Base-by-base conservation (phyloP, 2,888 invertebrate species). In the Xanthorhoe spadicearia region DNA sequence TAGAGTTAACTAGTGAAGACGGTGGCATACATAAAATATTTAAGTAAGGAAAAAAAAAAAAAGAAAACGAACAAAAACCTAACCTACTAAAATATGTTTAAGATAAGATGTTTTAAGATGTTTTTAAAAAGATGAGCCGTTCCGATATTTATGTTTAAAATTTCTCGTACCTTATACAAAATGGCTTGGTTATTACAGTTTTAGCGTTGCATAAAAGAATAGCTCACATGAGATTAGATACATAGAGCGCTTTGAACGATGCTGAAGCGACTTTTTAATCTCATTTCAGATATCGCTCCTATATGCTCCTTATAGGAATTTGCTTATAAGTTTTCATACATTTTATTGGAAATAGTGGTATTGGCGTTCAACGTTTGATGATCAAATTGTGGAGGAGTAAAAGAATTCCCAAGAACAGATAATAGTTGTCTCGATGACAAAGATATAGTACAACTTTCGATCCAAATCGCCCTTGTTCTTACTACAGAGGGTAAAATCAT, bases 221-320 rank as follows among this genome's bases (percentile, higher is more conserved):
- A 65, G 58, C 71, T 66, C 43, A 58, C 60, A 62, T 52, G 50
- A 52, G 55, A 63, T 64, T 18, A 68, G 73, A 73, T 72, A 48
- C 13, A 43, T 43, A 66, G 67, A 69, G 66, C 59, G 66, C 71
- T 70, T 68, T 69, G 70, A 68, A 60, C 53, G 65, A 69, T 66
- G 69, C 61, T 69, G 66, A 68, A 61, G 69, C 72, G 64, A 71
- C 69, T 61, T 66, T 74, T 73, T 72, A 72, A 74, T 74, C 72
- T 73, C 64, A 66, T 62, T 58, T 63, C 59, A 63, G 61, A 66
- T 60, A 64, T 32, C 58, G 59, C 49, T 66, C 43, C 43, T 43
- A 49, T 66, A 50, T 56, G 19, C 48, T 55, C 17, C n/a, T 58
- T 57, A 64, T 63, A 43, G 64, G 69, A 70, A 73, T 73, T 65